These are phyloP conservation scores for Megathymus violae DNA, from an alignment of 1,140 invertebrate genomes.

Conservation along the genomic window DNA sequence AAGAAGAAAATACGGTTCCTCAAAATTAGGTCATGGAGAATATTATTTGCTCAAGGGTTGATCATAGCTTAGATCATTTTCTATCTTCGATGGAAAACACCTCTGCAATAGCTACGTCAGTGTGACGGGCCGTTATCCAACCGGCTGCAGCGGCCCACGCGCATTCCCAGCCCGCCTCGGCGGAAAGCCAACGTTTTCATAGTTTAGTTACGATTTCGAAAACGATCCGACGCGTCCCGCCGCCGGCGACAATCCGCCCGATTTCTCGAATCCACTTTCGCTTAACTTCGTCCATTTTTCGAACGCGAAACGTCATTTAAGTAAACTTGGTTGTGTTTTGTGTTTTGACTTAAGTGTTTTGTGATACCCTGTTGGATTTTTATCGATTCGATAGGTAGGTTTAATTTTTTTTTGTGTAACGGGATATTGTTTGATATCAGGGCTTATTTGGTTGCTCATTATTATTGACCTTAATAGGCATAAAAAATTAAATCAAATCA, in stretches of 20 bases:
- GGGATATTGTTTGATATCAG: background rate
- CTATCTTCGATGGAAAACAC: conserved; percentile 81
- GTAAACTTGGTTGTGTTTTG: conserved; percentile 57
- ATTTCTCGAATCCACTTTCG: conserved; percentile 69
- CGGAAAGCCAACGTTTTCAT: conserved; percentile 74
- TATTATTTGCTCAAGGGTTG: conserved; percentile 21
- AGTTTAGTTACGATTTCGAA: conserved; percentile 83
- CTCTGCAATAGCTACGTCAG: conserved; percentile 76
- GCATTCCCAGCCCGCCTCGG: conserved; percentile 74
- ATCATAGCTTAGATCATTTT: conserved; percentile 67
- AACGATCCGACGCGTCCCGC: conserved; percentile 82
- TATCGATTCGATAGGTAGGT: conserved; percentile 57
- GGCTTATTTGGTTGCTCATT: too few species aligned
- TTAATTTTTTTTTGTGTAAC: conserved; percentile 27
- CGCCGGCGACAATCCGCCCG: conserved; percentile 71
- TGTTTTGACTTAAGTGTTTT: conserved; percentile 60
- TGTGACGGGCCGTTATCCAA: conserved; percentile 68
- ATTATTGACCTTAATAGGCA: too few species aligned
- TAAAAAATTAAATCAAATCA: background rate
- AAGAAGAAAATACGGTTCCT: background rate
- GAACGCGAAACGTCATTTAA: conserved; percentile 44
- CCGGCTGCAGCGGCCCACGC: conserved; percentile 72
- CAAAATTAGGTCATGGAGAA: conserved; percentile 10
- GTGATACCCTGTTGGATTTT: conserved; percentile 67
- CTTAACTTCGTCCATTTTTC: conserved; percentile 68